Conservation (phyloP, 2,888 invertebrate genomes). For the Drosophila infuscata region DNA sequence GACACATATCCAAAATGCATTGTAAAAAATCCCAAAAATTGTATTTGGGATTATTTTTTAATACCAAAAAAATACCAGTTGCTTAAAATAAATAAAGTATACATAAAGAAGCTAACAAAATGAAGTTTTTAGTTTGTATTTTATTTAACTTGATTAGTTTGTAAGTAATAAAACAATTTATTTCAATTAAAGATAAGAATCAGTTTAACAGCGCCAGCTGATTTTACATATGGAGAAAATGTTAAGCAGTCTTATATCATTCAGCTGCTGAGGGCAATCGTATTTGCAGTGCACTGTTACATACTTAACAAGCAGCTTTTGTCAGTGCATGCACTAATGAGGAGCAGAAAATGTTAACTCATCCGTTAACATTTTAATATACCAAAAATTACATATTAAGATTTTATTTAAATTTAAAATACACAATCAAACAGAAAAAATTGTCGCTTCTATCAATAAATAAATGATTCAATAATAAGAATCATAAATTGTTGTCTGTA, state of each 20-base stretch:
- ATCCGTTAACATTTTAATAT: neutral
- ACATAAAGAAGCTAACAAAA: neutral
- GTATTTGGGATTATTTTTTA: neutral
- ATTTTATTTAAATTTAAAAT: neutral
- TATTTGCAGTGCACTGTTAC: neutral
- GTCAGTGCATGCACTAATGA: accelerated
- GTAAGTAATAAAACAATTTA: neutral
- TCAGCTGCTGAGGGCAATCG: neutral
- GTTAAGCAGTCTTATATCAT: neutral
- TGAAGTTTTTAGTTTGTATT: neutral
- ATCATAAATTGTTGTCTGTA: neutral
- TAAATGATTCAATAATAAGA: neutral
- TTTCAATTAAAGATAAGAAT: neutral
- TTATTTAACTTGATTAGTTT: neutral
- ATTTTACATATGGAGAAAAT: no score
- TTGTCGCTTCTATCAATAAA: neutral
- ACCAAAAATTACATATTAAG: accelerated
- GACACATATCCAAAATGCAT: neutral
- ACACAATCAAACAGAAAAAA: neutral
- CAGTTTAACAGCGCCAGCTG: neutral
- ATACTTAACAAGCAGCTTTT: neutral
- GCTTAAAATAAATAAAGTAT: neutral
- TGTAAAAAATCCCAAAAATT: constrained; percentile 14
- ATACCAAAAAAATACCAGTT: constrained; percentile 6
- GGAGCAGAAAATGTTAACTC: neutral